Percentiles rank a stretch among this genome's conserved stretches.
These are phyloP conservation scores for Lordiphosa clarofinis DNA, from an alignment of 1,140 invertebrate genomes.

Conservation along the genomic window DNA sequence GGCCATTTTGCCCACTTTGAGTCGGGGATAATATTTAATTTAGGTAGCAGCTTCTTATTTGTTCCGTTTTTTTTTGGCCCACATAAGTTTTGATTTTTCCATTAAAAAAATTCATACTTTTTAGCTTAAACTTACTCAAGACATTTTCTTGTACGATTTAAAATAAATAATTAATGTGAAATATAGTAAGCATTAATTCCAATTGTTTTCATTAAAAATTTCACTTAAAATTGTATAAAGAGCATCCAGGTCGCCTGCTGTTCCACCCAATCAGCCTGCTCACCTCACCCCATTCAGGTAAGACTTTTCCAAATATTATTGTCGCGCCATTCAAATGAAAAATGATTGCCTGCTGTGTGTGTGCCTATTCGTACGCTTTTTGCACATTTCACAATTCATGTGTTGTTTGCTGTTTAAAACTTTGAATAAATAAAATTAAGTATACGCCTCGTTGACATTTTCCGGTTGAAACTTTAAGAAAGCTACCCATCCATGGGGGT, in stretches of 20 bases:
- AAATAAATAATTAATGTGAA: too few relatives aligned
- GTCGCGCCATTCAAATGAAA: slow-evolving; percentile 50
- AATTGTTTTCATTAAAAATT: background rate
- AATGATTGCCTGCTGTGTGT: slow-evolving; percentile 44
- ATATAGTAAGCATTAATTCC: too few relatives aligned
- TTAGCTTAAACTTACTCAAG: too few relatives aligned
- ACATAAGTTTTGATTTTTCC: too few relatives aligned
- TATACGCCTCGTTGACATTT: slow-evolving; percentile 17
- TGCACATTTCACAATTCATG: slow-evolving; percentile 11
- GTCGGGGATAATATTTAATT: too few relatives aligned
- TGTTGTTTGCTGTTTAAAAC: slow-evolving; percentile 22
- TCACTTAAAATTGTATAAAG: background rate
- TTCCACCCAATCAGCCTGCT: background rate
- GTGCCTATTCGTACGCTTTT: slow-evolving; percentile 10
- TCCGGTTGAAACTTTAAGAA: slow-evolving; percentile 15
- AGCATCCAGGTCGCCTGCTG: slow-evolving; percentile 7
- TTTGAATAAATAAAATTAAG: slow-evolving; percentile 43
- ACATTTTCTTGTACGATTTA: too few relatives aligned
- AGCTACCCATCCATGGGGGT: background rate
- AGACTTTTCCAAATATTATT: slow-evolving; percentile 6
- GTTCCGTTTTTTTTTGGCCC: too few relatives aligned
- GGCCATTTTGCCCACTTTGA: too few relatives aligned
- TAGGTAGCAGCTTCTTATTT: too few relatives aligned
- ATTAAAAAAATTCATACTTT: too few relatives aligned
- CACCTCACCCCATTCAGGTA: background rate